These are phyloP conservation scores for Asbolus verrucosus DNA, from an alignment of 1,140 invertebrate genomes.

Conservation along the genomic window DNA sequence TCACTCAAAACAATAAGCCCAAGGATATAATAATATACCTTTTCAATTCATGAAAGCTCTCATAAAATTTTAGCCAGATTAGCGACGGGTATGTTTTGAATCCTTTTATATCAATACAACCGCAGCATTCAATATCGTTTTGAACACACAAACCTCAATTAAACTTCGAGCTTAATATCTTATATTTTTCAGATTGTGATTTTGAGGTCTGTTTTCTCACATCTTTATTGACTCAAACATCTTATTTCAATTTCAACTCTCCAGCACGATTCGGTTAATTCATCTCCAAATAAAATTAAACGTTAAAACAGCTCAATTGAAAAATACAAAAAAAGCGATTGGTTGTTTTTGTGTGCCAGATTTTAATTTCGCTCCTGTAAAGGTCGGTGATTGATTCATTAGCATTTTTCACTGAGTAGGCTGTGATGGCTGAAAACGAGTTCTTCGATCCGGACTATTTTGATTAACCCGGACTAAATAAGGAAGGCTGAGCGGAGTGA, in stretches of 20 bases:
- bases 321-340: conserved; percentile 11
- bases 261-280: conserved; percentile 2
- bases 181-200: neutral
- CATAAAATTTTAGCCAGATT: conserved; percentile 5
- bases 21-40: conserved; percentile 4
- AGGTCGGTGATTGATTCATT: conserved; percentile 35
- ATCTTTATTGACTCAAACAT: neutral
- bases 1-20: conserved; percentile 32
- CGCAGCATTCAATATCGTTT: too few species aligned
- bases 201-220: neutral
- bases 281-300: conserved; percentile 33
- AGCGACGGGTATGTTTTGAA: neutral
- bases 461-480: conserved; percentile 20
- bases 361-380: conserved; percentile 35
- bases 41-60: conserved; percentile 11
- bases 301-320: conserved; percentile 24
- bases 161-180: too few species aligned
- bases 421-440: conserved; percentile 26
- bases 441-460: neutral
- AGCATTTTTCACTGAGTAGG: conserved; percentile 30
- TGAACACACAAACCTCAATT: too few species aligned
- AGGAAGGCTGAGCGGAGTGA: conserved; percentile 8
- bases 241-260: neutral
- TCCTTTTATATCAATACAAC: neutral
- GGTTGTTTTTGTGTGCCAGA: conserved; percentile 27